Evolutionary conservation across 2,888 invertebrate genomes (phyloP).

Genomic region (Pomacea canaliculata): DNA sequence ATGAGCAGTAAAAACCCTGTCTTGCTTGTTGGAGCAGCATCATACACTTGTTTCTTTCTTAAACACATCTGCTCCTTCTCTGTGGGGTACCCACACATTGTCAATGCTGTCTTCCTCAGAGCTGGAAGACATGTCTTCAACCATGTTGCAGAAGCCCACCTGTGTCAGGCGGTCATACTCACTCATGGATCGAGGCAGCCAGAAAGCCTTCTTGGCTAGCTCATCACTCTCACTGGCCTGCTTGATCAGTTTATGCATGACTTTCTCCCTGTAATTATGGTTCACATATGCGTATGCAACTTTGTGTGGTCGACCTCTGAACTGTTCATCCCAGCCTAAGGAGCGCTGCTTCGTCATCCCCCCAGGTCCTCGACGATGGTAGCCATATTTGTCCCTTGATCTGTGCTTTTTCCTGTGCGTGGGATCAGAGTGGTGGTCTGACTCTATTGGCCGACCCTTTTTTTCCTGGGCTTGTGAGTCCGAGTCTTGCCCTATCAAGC

Average conservation of each 20-base stretch:
- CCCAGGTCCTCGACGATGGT: constrained; percentile 33
- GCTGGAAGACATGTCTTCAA: constrained; percentile 54
- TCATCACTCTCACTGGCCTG: constrained; percentile 50
- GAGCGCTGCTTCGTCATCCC: constrained; percentile 57
- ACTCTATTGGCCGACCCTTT: constrained; percentile 46
- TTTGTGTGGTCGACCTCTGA: constrained; percentile 48
- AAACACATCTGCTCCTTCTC: constrained; percentile 48
- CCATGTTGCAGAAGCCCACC: constrained; percentile 41
- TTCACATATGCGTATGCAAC: constrained; percentile 63
- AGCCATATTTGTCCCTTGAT: constrained; percentile 44
- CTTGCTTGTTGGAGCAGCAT: background rate
- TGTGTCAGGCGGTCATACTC: constrained; percentile 43
- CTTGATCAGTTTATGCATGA: constrained; percentile 57
- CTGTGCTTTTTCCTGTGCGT: constrained; percentile 47
- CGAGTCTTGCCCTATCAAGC: constrained; percentile 10
- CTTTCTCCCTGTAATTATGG: constrained; percentile 60
- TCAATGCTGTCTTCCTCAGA: constrained; percentile 56
- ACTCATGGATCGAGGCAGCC: constrained; percentile 57
- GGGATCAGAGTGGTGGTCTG: constrained; percentile 63
- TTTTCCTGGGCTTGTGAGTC: constrained; percentile 20
- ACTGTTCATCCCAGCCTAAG: constrained; percentile 62
- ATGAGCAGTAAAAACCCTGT: too few relatives aligned
- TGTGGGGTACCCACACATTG: constrained; percentile 62
- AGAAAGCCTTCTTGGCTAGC: constrained; percentile 49
- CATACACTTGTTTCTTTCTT: constrained; percentile 68